These are phyloP conservation scores for Dinoponera quadriceps DNA, from an alignment of 1,140 invertebrate species.

Conservation along the genomic window DNA sequence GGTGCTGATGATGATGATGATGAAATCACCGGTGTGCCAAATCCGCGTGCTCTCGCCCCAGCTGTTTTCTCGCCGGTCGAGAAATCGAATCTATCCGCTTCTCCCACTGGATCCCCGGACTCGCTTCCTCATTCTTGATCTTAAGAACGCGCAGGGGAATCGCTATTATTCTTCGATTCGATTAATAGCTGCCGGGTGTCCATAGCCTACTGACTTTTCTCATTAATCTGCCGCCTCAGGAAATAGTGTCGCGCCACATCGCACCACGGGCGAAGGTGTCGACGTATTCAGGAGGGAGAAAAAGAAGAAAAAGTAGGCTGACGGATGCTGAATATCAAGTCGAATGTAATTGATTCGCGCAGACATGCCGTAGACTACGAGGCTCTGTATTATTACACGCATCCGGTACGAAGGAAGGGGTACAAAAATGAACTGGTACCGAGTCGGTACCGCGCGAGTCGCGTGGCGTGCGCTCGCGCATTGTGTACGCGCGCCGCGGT, in stretches of 20 bases:
- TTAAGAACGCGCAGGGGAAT: slow-evolving; percentile 11
- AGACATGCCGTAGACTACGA: too few species aligned
- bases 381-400: too few species aligned
- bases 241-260: slow-evolving; percentile 12
- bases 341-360: too few species aligned
- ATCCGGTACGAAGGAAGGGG: too few species aligned
- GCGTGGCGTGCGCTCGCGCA: background rate
- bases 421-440: too few species aligned
- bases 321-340: too few species aligned
- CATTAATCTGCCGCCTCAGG: slow-evolving; percentile 4
- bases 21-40: slow-evolving; percentile 18
- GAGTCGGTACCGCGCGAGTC: background rate
- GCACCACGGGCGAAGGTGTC: background rate
- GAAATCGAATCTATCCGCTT: slow-evolving; percentile 45
- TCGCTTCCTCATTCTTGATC: slow-evolving; percentile 35
- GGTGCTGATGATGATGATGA: too few species aligned
- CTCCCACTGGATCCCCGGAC: slow-evolving; percentile 31
- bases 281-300: too few species aligned
- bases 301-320: too few species aligned
- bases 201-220: slow-evolving; percentile 38
- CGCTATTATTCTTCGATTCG: slow-evolving; percentile 30
- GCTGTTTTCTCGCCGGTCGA: slow-evolving; percentile 38
- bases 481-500: too few species aligned
- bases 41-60: slow-evolving; percentile 30
- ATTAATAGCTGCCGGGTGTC: slow-evolving; percentile 37